A percentile compares a stretch with the other conserved stretches of the same genome.
phyloP scores from a whole-genome alignment of 1,140 invertebrate species.

The Drosophila pectinifera region DNA sequence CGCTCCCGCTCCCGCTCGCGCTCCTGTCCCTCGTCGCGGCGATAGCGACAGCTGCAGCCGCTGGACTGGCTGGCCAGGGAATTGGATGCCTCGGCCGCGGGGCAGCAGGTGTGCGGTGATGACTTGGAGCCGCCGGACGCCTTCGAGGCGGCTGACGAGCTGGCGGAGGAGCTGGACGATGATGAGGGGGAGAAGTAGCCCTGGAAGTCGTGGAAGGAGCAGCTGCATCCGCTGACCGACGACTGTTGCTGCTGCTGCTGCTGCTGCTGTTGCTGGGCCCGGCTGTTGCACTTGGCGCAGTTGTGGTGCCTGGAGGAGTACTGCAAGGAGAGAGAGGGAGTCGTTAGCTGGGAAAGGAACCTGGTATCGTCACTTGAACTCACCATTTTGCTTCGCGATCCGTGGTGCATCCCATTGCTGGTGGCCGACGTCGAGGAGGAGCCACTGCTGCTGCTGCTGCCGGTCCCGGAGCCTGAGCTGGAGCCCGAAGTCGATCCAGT shows the following conservation, averaged over 20 bases:
- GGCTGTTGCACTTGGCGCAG: slow-evolving; percentile 71
- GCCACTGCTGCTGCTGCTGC: slow-evolving; percentile 59
- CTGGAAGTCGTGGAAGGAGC: slow-evolving; percentile 75
- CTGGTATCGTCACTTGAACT: background rate
- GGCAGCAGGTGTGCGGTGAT: slow-evolving; percentile 28
- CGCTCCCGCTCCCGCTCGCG: slow-evolving; percentile 57
- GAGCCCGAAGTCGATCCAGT: slow-evolving; percentile 25
- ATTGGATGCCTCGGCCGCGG: slow-evolving; percentile 10
- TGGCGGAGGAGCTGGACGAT: slow-evolving; percentile 11
- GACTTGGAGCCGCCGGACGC: slow-evolving; percentile 17
- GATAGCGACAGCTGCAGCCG: slow-evolving; percentile 80
- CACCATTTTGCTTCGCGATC: slow-evolving; percentile 58
- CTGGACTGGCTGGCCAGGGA: slow-evolving; percentile 3
- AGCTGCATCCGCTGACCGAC: slow-evolving; percentile 36
- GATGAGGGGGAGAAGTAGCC: slow-evolving; percentile 46
- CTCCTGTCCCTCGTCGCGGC: slow-evolving; percentile 30
- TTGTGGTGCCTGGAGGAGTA: slow-evolving; percentile 70
- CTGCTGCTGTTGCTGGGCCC: slow-evolving; percentile 59
- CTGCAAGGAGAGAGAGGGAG: slow-evolving; percentile 19
- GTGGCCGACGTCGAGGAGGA: slow-evolving; percentile 37
- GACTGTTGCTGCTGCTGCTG: slow-evolving; percentile 34
- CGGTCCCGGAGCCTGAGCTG: slow-evolving; percentile 10
- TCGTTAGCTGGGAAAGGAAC: background rate
- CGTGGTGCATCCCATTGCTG: slow-evolving; percentile 46
- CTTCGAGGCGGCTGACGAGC: slow-evolving; percentile 11